Conservation (phyloP, 2,888 invertebrate species). For the Drosophila hamatofila region DNA sequence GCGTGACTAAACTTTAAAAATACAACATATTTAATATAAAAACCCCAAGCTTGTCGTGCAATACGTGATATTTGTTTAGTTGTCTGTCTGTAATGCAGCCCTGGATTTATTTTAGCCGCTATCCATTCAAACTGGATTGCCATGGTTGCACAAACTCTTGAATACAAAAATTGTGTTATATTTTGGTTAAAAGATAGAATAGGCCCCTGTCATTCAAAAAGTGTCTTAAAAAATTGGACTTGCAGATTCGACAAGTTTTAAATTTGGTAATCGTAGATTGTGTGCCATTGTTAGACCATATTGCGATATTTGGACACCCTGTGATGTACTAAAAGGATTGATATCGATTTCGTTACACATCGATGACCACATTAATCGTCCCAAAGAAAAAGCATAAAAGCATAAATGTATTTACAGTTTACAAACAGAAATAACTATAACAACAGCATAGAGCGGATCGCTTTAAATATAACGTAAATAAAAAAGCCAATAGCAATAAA, state of each 20-base stretch:
- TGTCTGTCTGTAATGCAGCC: neutral
- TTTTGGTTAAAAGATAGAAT: no score
- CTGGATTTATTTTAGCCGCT: neutral
- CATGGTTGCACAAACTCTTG: neutral
- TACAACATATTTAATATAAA: no score
- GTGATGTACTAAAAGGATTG: slow-evolving; percentile 2
- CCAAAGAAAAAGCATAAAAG: slow-evolving; percentile 49
- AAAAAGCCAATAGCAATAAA: slow-evolving; percentile 11
- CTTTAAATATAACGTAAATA: slow-evolving; percentile 1
- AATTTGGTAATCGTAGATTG: neutral
- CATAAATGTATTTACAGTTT: slow-evolving; percentile 59
- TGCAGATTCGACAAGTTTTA: neutral
- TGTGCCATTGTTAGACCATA: neutral
- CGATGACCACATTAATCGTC: slow-evolving; percentile 35
- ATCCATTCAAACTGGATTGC: neutral
- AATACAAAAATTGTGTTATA: neutral
- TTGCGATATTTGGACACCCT: slow-evolving; percentile 12
- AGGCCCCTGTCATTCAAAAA: no score
- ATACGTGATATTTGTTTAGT: neutral
- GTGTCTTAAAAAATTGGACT: neutral
- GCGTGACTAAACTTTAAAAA: no score
- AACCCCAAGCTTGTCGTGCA: no score
- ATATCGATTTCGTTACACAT: slow-evolving; percentile 33
- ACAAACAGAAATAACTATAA: slow-evolving; percentile 47
- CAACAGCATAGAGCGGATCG: slow-evolving; percentile 36